Percentiles rank a stretch among this genome's conserved stretches.
These are phyloP conservation scores for Lutjanus campechanus DNA, from an alignment of 2,797 vertebrate species.

Conservation along the genomic window DNA sequence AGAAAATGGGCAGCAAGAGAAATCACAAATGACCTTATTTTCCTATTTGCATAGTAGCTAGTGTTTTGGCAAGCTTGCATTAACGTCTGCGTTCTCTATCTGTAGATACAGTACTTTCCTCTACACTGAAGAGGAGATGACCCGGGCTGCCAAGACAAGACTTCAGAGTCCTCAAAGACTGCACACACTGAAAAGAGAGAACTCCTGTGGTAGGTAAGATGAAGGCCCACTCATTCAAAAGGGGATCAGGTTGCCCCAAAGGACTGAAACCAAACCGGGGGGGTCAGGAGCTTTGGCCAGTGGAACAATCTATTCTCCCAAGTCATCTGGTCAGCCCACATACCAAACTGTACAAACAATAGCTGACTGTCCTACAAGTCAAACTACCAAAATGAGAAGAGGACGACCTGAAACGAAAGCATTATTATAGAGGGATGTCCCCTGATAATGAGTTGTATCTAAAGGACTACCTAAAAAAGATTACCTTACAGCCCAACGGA, in stretches of 20 bases:
- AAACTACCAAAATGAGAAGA: constrained; percentile 2
- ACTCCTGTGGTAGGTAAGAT: neutral
- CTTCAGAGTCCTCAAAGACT: neutral
- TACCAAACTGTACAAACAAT: neutral
- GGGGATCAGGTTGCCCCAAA: neutral
- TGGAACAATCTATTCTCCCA: neutral
- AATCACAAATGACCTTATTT: neutral
- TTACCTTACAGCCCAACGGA: neutral
- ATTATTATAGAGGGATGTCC: neutral
- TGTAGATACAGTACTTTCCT: neutral
- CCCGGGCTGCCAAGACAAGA: neutral
- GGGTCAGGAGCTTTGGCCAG: neutral
- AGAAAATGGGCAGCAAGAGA: neutral
- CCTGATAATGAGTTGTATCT: neutral
- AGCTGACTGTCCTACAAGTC: neutral
- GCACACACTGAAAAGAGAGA: neutral
- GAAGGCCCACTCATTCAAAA: constrained; percentile 6
- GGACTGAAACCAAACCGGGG: neutral
- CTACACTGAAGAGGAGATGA: neutral
- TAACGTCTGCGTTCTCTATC: neutral
- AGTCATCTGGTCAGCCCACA: neutral
- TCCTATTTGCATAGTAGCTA: neutral
- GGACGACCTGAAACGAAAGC: neutral
- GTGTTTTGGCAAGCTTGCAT: neutral
- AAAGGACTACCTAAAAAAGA: neutral